A percentile compares a stretch with the other conserved stretches of the same genome.
These are phyloP conservation scores for Mesoclemmys tuberculata DNA, from an alignment of 2,113 vertebrate genomes.

Conservation along the genomic window DNA sequence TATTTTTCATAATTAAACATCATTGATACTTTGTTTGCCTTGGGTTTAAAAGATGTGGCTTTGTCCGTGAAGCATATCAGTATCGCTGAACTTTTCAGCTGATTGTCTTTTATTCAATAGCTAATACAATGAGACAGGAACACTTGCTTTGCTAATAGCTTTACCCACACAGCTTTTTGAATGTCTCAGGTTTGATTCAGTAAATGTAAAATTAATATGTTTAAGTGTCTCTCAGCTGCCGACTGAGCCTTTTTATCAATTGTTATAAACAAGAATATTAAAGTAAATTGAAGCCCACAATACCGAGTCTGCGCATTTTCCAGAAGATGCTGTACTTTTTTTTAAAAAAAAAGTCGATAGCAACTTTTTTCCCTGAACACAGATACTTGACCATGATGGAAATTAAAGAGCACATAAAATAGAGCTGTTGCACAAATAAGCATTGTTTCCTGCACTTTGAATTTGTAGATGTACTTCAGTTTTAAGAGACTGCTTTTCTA, in stretches of 20 bases:
- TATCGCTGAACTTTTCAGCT: neutral
- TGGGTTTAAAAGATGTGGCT: neutral
- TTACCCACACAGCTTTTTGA: neutral
- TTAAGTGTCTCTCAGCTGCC: neutral
- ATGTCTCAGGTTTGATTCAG: neutral
- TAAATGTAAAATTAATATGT: neutral
- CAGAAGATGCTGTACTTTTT: neutral
- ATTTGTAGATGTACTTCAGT: constrained; percentile 1
- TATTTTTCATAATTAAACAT: neutral
- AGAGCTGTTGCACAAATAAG: neutral
- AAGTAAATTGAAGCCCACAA: neutral
- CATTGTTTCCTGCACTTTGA: neutral
- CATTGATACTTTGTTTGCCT: neutral
- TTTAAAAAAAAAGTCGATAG: neutral
- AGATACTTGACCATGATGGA: neutral
- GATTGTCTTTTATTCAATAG: neutral
- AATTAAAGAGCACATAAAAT: neutral
- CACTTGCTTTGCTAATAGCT: neutral
- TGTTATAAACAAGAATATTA: neutral
- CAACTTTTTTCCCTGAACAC: neutral
- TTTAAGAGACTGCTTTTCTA: constrained; percentile 10
- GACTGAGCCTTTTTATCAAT: neutral
- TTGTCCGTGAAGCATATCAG: neutral
- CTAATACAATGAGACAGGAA: neutral
- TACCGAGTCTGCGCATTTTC: neutral